Base-by-base conservation (phyloP, 1,140 invertebrate species). In the Lamellibrachia luymesi region DNA sequence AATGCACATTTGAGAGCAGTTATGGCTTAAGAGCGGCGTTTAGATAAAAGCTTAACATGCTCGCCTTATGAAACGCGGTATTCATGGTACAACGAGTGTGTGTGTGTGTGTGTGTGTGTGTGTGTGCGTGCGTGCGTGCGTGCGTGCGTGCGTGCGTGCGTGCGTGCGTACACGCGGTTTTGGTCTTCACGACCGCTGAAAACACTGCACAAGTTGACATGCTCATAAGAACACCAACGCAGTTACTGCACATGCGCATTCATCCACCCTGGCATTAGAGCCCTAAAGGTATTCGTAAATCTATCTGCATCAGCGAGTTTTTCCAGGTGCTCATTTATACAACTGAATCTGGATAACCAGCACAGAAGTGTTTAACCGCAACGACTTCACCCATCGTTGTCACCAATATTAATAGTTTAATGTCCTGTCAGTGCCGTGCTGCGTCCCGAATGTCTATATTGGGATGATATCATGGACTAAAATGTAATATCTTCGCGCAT, bases 81-180 rank as follows among this genome's bases (percentile, higher is more conserved):
- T 56, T 6, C 17, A 17, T 56, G 52, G 6, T 8, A 8, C 6
- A 8, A 56, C 52, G 52, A 8, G 52, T 91, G 90, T 91, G 90
- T 2, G 90, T 91, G 90, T 2, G 90, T 91, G 90, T 2, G 90
- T 91, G 13, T 91, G n/a, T 1, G 13, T 91, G 90, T 2, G 13
- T n/a, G 90, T 2, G 90, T 91, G 90, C 22, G 4, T 91, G 90
- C 90, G 90, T 91, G 90, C 25, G 90, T 91, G 90, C 27, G 13
- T 91, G 50, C 13, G n/a, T 91, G 25, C 90, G 90, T 4, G 27
- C 2, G 90, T 91, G 90, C 27, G 49, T 80, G 4, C 17, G 4
- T 80, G 64, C 13, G 1, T 80, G 64, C 4, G 64, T 80, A 17
- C 64, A 80, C 0, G 7, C 64, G 64, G 38, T 38, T 38, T 38